Conservation (phyloP, 2,888 invertebrate species). For the Troides helena region DNA sequence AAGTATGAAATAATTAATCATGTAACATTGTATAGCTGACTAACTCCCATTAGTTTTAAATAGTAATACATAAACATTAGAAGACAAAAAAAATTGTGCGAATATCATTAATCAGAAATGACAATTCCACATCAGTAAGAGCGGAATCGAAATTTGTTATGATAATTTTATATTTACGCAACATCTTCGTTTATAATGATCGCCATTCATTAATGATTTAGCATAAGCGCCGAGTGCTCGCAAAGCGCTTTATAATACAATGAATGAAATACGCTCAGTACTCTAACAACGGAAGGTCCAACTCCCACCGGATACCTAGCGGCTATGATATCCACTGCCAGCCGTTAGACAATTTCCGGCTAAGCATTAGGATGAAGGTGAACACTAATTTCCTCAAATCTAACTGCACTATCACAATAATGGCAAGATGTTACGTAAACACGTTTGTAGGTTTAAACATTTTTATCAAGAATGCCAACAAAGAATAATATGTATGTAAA, state of each 20-base stretch:
- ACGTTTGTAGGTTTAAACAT: too few relatives aligned
- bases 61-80: too few relatives aligned
- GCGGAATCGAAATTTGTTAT: not conserved
- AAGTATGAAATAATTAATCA: too few relatives aligned
- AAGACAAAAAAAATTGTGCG: too few relatives aligned
- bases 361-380: not conserved
- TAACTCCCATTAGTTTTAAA: too few relatives aligned
- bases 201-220: constrained; percentile 13
- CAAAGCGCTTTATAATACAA: constrained; percentile 2
- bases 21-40: too few relatives aligned
- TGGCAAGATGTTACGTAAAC: not conserved
- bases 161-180: not conserved
- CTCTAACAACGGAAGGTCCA: constrained; percentile 9
- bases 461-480: too few relatives aligned
- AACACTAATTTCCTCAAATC: constrained; percentile 15
- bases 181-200: not conserved
- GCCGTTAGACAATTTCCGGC: constrained; percentile 13
- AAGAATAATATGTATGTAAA: too few relatives aligned
- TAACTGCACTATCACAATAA: constrained; percentile 10
- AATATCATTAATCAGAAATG: not conserved
- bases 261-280: constrained; percentile 1
- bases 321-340: constrained; percentile 3
- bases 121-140: too few relatives aligned
- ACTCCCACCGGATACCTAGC: not conserved
- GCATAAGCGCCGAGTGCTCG: not conserved